Evolutionary conservation across 1,140 invertebrate genomes (phyloP).

Genomic region (Zaprionus davidi): DNA sequence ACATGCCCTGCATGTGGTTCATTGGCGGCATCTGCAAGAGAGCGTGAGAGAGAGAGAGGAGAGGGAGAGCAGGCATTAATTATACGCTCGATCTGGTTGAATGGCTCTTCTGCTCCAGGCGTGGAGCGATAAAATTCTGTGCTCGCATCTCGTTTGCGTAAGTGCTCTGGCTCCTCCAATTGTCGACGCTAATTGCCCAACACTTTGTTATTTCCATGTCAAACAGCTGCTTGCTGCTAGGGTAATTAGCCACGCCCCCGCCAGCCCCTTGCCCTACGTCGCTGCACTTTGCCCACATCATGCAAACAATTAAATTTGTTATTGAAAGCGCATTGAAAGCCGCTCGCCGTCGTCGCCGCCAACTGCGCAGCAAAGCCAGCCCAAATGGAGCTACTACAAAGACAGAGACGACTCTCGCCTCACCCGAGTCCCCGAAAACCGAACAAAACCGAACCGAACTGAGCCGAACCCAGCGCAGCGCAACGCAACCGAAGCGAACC

Average conservation of each 20-base stretch:
- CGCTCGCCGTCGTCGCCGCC: conserved; percentile 19
- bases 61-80: neutral
- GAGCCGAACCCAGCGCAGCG: neutral
- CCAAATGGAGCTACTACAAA: conserved; percentile 13
- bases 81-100: neutral
- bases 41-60: neutral
- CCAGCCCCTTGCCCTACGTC: neutral
- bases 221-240: conserved; percentile 41
- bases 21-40: conserved; percentile 78
- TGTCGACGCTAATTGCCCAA: conserved; percentile 38
- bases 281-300: conserved; percentile 56
- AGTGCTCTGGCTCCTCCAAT: conserved; percentile 13
- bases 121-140: neutral
- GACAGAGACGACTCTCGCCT: conserved; percentile 1
- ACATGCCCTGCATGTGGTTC: conserved; percentile 83
- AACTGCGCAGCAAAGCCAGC: conserved; percentile 32
- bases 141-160: conserved; percentile 10
- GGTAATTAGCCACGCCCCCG: conserved; percentile 36
- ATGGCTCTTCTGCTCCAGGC: neutral
- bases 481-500: conserved; percentile 2
- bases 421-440: conserved; percentile 5
- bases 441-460: neutral
- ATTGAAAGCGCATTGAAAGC: conserved; percentile 57
- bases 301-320: conserved; percentile 66
- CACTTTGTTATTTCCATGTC: conserved; percentile 41